phyloP scores from a whole-genome alignment of 2,113 vertebrate genomes.

The Antidorcas marsupialis region DNA sequence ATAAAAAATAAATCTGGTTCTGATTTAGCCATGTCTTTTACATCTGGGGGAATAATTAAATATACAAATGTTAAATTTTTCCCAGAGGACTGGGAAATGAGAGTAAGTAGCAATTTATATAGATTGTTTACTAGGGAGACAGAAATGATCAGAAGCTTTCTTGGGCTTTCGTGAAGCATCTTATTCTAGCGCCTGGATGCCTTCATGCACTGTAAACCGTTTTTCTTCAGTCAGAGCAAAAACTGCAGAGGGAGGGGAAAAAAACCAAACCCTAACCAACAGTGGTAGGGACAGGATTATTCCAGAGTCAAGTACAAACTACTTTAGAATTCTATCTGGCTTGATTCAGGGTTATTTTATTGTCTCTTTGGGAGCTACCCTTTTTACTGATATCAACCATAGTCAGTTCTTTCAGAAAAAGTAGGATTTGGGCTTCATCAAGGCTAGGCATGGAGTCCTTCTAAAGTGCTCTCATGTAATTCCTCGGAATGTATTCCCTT shows the following conservation, averaged over 20 bases:
- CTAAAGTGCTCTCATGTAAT: neutral
- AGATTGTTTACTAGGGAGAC: neutral
- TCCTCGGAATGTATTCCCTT: neutral
- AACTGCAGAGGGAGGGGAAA: fast-evolving
- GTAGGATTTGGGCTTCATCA: neutral
- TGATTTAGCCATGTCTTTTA: neutral
- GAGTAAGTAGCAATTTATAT: neutral
- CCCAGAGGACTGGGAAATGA: neutral
- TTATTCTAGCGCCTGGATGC: neutral
- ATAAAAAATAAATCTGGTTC: neutral
- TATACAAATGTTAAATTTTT: neutral
- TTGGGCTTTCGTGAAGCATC: neutral
- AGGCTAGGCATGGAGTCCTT: neutral
- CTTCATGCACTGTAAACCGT: neutral
- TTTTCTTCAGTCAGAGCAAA: neutral
- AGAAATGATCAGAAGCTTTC: neutral
- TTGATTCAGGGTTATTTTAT: neutral
- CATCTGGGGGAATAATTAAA: neutral
- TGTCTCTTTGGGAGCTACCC: neutral
- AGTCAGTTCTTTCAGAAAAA: neutral
- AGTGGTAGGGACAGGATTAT: neutral
- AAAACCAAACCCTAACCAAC: neutral
- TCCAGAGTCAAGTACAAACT: neutral
- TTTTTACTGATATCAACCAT: neutral
- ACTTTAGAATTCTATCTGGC: neutral